Percentiles rank a stretch among this genome's conserved stretches.
Evolutionary conservation across 1,140 invertebrate genomes (phyloP).

Genomic region (Acromyrmex heyeri): DNA sequence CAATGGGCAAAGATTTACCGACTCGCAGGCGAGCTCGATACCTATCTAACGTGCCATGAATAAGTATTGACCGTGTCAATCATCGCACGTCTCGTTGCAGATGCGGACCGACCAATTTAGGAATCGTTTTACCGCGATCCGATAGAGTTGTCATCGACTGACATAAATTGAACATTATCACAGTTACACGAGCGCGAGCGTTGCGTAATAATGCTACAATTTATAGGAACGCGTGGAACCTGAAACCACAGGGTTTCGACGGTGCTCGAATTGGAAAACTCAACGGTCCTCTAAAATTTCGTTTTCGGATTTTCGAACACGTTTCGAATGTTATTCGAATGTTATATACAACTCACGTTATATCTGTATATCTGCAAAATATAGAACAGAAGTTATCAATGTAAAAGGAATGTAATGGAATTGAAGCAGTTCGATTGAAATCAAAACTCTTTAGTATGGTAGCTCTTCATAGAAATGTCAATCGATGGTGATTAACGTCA

Average conservation of each 20-base stretch:
- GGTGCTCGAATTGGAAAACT: not conserved
- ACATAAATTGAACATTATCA: conserved; percentile 14
- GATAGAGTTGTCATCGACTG: conserved; percentile 2
- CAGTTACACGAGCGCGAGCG: not conserved
- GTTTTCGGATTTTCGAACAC: not conserved
- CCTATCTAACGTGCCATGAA: not conserved
- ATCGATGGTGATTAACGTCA: conserved; percentile 11
- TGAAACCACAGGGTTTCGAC: no score
- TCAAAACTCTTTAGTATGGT: conserved; percentile 19
- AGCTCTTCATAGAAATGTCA: conserved; percentile 19
- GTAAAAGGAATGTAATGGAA: conserved; percentile 16
- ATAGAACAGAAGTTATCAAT: not conserved
- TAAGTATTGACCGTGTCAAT: conserved; percentile 37
- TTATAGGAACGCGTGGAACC: not conserved
- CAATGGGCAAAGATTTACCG: conserved; percentile 55
- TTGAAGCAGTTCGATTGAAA: conserved; percentile 23
- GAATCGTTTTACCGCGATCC: not conserved
- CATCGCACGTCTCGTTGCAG: not conserved
- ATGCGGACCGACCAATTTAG: conserved; percentile 1
- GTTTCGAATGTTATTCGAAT: not conserved
- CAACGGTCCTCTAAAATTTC: not conserved
- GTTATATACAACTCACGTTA: not conserved
- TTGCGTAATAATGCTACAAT: not conserved
- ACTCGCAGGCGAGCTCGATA: not conserved
- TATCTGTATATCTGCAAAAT: not conserved